Evolutionary conservation across 2,888 invertebrate genomes (phyloP).

Genomic region (Heteropelma amictum): DNA sequence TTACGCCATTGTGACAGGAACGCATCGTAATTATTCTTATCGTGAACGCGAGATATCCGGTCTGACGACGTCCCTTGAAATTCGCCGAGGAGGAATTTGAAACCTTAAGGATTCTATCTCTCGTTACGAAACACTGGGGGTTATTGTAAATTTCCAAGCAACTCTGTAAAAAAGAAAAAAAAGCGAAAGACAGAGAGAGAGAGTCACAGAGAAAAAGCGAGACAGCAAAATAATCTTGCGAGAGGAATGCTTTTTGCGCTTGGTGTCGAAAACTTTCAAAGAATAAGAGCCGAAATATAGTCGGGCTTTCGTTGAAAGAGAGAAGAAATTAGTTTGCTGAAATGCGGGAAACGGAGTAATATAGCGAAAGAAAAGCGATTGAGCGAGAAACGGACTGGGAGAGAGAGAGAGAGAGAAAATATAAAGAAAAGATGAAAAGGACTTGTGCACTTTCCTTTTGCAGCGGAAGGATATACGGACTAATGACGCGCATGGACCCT

Average conservation of each 20-base stretch:
- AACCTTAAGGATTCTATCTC: constrained; percentile 20
- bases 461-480: neutral
- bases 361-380: neutral
- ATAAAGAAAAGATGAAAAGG: constrained; percentile 26
- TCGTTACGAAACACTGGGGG: neutral
- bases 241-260: neutral
- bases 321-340: constrained; percentile 20
- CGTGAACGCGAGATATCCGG: no score
- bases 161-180: neutral
- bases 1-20: no score
- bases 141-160: constrained; percentile 28
- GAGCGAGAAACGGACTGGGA: neutral
- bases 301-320: constrained; percentile 22
- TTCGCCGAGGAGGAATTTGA: constrained; percentile 3
- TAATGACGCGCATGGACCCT: constrained; percentile 7
- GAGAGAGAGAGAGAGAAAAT: constrained; percentile 3
- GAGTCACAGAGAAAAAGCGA: neutral
- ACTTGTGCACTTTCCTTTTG: neutral
- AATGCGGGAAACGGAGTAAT: constrained; percentile 5
- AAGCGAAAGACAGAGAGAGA: neutral
- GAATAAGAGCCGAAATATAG: constrained; percentile 28
- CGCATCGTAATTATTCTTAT: no score
- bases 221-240: neutral
- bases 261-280: constrained; percentile 11
- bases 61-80: constrained; percentile 1